A percentile compares a stretch with the other conserved stretches of the same genome.
These are phyloP conservation scores for Holothuria glaberrima DNA, from an alignment of 35 echinoderm and acorn worm genomes.

Conservation along the genomic window DNA sequence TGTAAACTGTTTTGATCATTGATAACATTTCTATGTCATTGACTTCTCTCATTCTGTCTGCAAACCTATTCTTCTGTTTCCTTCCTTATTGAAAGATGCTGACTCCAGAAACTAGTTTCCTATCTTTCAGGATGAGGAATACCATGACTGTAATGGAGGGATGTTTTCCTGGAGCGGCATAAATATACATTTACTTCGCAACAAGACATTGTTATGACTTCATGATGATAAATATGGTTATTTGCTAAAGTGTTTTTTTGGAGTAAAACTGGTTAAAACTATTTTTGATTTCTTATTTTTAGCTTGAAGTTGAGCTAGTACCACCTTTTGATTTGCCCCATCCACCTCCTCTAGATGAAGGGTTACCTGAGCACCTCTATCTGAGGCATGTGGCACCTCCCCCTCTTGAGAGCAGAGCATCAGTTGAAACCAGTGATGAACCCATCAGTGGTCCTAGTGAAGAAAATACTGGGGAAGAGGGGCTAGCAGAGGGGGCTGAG, in stretches of 20 bases:
- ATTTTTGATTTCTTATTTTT: too few relatives aligned
- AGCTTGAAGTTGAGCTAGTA: constrained; percentile 84
- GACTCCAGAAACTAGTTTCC: neutral
- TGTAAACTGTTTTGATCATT: too few relatives aligned
- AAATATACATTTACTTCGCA: too few relatives aligned
- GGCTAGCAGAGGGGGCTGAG: constrained; percentile 18
- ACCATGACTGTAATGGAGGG: too few relatives aligned
- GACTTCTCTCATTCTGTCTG: neutral
- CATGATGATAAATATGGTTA: too few relatives aligned
- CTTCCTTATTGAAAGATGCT: neutral
- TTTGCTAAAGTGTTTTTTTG: too few relatives aligned
- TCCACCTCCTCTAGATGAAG: constrained; percentile 92
- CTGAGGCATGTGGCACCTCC: constrained; percentile 77
- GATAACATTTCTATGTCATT: too few relatives aligned
- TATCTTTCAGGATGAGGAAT: neutral
- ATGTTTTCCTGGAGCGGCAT: too few relatives aligned
- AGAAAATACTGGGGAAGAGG: neutral
- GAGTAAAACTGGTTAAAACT: too few relatives aligned
- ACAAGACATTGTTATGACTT: too few relatives aligned
- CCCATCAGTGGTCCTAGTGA: neutral
- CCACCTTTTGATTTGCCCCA: constrained; percentile 76
- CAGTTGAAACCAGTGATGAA: neutral
- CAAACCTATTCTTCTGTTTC: neutral
- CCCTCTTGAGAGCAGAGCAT: constrained; percentile 18
- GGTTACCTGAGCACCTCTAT: constrained; percentile 77